A percentile compares a stretch with the other conserved stretches of the same genome.
Evolutionary conservation across 1,140 invertebrate species (phyloP).

Genomic region (Diachasma alloeum): DNA sequence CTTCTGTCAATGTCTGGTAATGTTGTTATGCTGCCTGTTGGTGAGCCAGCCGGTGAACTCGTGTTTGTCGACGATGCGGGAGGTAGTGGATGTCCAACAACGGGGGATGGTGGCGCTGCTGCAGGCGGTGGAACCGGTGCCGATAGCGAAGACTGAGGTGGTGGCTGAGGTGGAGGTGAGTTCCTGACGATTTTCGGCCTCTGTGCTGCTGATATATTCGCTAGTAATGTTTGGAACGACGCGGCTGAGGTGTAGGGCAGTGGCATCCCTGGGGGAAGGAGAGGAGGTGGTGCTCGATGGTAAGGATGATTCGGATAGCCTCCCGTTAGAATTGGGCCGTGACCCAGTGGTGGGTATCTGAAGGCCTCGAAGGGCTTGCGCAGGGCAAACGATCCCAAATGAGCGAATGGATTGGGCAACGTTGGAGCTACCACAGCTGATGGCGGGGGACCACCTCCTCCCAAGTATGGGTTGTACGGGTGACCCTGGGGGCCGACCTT

Average conservation of each 20-base stretch:
- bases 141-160: conserved; percentile 64
- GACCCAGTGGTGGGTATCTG: conserved; percentile 68
- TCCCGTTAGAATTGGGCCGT: conserved; percentile 57
- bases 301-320: conserved; percentile 66
- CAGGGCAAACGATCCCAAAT: conserved; percentile 74
- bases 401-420: conserved; percentile 80
- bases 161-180: conserved; percentile 63
- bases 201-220: conserved; percentile 79
- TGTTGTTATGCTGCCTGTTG: conserved; percentile 53
- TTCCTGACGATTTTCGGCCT: conserved; percentile 60
- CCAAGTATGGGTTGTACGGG: conserved; percentile 87
- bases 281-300: conserved; percentile 69
- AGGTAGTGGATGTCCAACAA: not conserved
- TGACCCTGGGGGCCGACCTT: conserved; percentile 91
- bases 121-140: conserved; percentile 59
- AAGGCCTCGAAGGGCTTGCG: conserved; percentile 85
- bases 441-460: conserved; percentile 67
- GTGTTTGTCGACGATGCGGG: not conserved
- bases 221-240: conserved; percentile 85
- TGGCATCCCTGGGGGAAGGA: conserved; percentile 72
- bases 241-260: conserved; percentile 73
- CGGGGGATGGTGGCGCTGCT: conserved; percentile 46
- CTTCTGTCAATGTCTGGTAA: conserved; percentile 79
- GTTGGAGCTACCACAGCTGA: conserved; percentile 73
- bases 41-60: conserved; percentile 57